A percentile compares a stretch with the other conserved stretches of the same genome.
These are phyloP conservation scores for Dynastes tityus DNA, from an alignment of 2,888 invertebrate genomes.

Conservation along the genomic window DNA sequence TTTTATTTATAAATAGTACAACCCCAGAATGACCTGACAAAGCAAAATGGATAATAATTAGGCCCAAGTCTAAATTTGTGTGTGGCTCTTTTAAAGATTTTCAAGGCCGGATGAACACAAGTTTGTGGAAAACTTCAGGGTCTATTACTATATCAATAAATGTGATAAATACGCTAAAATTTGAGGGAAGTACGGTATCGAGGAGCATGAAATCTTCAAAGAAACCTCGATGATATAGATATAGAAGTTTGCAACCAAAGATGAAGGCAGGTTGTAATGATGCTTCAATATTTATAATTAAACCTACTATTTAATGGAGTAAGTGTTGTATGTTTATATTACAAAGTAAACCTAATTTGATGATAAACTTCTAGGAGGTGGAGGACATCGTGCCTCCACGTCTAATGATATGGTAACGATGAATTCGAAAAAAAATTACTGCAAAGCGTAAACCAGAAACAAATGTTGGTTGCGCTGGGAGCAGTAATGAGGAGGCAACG, in stretches of 20 bases:
- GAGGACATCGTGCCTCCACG: slow-evolving; percentile 50
- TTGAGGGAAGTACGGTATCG: neutral
- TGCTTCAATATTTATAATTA: slow-evolving; percentile 5
- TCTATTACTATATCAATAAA: slow-evolving; percentile 40
- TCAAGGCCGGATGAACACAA: slow-evolving; percentile 27
- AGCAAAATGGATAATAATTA: slow-evolving; percentile 12
- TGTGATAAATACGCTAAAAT: slow-evolving; percentile 22
- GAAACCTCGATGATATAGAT: slow-evolving; percentile 43
- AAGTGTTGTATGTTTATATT: slow-evolving; percentile 9
- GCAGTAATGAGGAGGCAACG: slow-evolving; percentile 65
- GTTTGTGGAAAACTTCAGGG: slow-evolving; percentile 25
- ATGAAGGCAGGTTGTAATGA: slow-evolving; percentile 22
- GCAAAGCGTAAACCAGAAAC: slow-evolving; percentile 74
- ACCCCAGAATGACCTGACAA: slow-evolving; percentile 14
- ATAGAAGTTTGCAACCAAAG: slow-evolving; percentile 12
- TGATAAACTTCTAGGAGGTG: slow-evolving; percentile 24
- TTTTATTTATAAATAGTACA: slow-evolving; percentile 16
- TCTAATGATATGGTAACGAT: slow-evolving; percentile 77
- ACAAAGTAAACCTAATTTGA: neutral
- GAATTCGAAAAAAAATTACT: slow-evolving; percentile 78
- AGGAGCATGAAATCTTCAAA: slow-evolving; percentile 9
- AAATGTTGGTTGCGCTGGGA: slow-evolving; percentile 68
- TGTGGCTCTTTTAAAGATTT: too few species aligned
- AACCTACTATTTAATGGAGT: slow-evolving; percentile 36
- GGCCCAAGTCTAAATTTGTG: slow-evolving; percentile 8